Base-by-base conservation (phyloP, 2,888 invertebrate genomes). In the Hydrotaea diabolus region DNA sequence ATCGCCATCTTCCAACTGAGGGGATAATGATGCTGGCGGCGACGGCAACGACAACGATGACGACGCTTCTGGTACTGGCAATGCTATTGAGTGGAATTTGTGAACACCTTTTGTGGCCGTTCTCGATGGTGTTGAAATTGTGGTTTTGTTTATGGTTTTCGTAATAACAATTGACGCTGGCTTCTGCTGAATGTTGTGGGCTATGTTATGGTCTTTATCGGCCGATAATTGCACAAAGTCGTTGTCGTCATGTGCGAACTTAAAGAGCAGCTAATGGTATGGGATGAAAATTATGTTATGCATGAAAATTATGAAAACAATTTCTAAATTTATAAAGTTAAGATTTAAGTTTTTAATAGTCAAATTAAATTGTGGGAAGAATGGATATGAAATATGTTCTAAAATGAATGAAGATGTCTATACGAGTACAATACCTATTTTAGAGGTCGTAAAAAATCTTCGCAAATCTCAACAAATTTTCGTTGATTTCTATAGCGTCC, bases 121-220 rank as follows among this genome's bases (percentile, higher is more conserved):
- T 71, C 53, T 11, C 7, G 39, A 13, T 39, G 80, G 39, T 79
- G 79, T 81, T 49, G 77, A 57, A 74, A 80, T 49, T 78, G 53
- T 55, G 59, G 74, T 80, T 75, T 83, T 77, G 19, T 57, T 84
- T 66, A 72, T 82, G 76, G 59, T 43, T 77, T 85, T 82, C 43
- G 49, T 78, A 23, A 72, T 74, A 43, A 66, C 73, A 74, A 80
- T 62, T 72, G 74, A 31, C 26, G 31, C 19, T 17, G 75, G 17
- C 9, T 80, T 83, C 31, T 49, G 21, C 46, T 81, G 73, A 46
- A 46, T 26, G 49, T 53, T 77, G 64, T 62, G 31, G 36, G 59
- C 3, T 13, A 49, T 49, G 46, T 36, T 80, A 73, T 76, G 77
- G 15, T 19, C 72, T 26, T 79, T 66, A 59, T 69, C 57, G 8